Base-by-base conservation (phyloP, 2,113 vertebrate genomes). In the Pelvicachromis taeniatus region DNA sequence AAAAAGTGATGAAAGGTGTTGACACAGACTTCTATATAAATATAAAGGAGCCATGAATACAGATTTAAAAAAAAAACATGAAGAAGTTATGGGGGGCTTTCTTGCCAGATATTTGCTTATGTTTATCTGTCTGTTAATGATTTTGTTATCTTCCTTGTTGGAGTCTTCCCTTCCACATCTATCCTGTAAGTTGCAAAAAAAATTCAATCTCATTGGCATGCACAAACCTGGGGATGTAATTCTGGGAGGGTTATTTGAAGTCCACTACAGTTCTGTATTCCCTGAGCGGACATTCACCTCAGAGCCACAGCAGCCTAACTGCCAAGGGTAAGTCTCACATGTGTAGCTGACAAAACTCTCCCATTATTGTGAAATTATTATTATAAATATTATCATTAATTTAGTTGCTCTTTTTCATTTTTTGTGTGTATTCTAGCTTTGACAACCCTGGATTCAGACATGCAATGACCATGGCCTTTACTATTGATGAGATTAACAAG, bases 401-500 rank as follows among this genome's bases (percentile, higher is more conserved):
- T 5, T 26, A n/a, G 38, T 55, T 10, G 7, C 6, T 82, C 26
- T n/a, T 70, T 19, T 12, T 42, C 33, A 54, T n/a, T 26, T 0
- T 31, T 4, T 65, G n/a, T 26, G 38, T 82, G 3, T 0, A 0
- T 61, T 7, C 17, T 77, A 95, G 95, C 0, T 21, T 95, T 81
- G 88, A 94, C 9, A 84, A 89, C 63, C 83, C 81, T 0, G 92
- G 89, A 6, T 95, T 95, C 68, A 90, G 93, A 78, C 85, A 91
- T 35, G 94, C 93, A 29, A 90, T 89, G 87, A 92, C 92, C 6
- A 94, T 95, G 94, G 91, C 83, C 52, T 95, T 94, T 87, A 89
- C 95, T 21, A 87, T 94, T 45, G 87, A 94, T 40, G 95, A 95
- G 78, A 95, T 95, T 5, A 95, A 95, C 84, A 93, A 19, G 19